phyloP scores from a whole-genome alignment of 2,888 invertebrate genomes.

The Tetrapedia diversipes region DNA sequence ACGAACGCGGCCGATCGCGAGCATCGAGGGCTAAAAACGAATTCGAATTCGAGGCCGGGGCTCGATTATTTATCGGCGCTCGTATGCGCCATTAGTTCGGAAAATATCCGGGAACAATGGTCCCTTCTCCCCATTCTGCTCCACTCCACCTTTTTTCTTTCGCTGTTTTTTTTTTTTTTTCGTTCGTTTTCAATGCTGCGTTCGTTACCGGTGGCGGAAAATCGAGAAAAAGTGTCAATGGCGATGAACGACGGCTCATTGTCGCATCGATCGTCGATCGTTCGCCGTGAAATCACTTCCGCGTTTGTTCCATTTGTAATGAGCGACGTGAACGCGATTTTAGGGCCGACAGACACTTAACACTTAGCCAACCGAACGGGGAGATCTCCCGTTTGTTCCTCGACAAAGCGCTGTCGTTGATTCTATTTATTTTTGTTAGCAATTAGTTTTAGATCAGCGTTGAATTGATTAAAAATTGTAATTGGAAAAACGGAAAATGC shows the following conservation, averaged over 20 bases:
- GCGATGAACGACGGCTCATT: slow-evolving; percentile 49
- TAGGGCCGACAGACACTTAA: too few species aligned
- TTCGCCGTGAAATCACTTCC: slow-evolving; percentile 30
- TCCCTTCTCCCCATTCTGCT: neutral
- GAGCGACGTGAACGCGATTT: slow-evolving; percentile 39
- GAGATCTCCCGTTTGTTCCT: too few species aligned
- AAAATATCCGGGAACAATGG: slow-evolving; percentile 54
- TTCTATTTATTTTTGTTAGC: too few species aligned
- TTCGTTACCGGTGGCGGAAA: slow-evolving; percentile 33
- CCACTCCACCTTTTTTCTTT: neutral
- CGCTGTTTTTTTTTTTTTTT: neutral
- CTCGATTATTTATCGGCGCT: slow-evolving; percentile 42
- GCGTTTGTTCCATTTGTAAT: slow-evolving; percentile 27
- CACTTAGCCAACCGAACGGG: too few species aligned
- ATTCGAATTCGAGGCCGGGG: slow-evolving; percentile 11
- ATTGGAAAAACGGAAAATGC: too few species aligned
- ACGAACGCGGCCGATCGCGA: neutral
- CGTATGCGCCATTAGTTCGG: slow-evolving; percentile 39
- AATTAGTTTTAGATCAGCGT: too few species aligned
- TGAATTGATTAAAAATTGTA: too few species aligned
- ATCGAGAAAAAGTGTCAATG: slow-evolving; percentile 43
- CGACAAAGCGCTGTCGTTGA: too few species aligned
- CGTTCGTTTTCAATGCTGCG: slow-evolving; percentile 14
- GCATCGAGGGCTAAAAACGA: slow-evolving; percentile 25
- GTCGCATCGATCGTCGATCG: slow-evolving; percentile 27